Base-by-base conservation (phyloP, 2,113 vertebrate species). In the Corythaeola cristata region DNA sequence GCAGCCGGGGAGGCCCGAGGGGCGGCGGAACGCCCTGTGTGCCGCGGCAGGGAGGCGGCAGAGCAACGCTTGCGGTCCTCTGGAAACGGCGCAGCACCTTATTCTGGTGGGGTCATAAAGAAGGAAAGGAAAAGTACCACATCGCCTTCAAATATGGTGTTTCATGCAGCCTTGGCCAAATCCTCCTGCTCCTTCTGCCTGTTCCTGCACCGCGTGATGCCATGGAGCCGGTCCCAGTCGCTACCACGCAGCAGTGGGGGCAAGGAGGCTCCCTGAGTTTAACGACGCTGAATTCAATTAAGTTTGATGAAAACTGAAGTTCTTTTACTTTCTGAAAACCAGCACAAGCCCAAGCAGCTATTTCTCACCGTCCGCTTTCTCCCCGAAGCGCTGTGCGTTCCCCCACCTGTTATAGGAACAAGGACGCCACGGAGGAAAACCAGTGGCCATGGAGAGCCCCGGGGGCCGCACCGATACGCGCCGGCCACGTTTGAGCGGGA, bases 261-360 rank as follows among this genome's bases (percentile, higher is more conserved):
- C 67, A 17, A 22, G 71, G 75, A 92, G 82, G 58, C 92, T 85
- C 88, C 90, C 93, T 26, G 78, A 27, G 0, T 53, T 78, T 89
- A 94, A 94, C 7, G 45, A 53, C 8, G 71, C 78, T 13, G 78
- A 45, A 91, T 95, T 95, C 88, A 89, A 94, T 91, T 94, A 94
- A 93, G 63, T 94, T 88, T 53, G 85, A 82, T 76, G 71, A 62
- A 89, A 95, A 88, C 33, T 55, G 24, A 91, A 93, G 62, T 93
- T 92, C 56, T 87, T 64, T 41, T 24, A 72, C 85, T 90, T 82
- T 23, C 58, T 53, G 28, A 37, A 55, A 45, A 74, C 13, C 74
- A 76, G 24, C 69, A 53, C 15, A 7, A 89, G n/a, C 53, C 81
- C n/a, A 7, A 68, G 50, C 67, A 89, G 88, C 79, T 63, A 58